Evolutionary conservation across 2,797 vertebrate genomes (phyloP).

Genomic region (Poeciliopsis paucimaculata): DNA sequence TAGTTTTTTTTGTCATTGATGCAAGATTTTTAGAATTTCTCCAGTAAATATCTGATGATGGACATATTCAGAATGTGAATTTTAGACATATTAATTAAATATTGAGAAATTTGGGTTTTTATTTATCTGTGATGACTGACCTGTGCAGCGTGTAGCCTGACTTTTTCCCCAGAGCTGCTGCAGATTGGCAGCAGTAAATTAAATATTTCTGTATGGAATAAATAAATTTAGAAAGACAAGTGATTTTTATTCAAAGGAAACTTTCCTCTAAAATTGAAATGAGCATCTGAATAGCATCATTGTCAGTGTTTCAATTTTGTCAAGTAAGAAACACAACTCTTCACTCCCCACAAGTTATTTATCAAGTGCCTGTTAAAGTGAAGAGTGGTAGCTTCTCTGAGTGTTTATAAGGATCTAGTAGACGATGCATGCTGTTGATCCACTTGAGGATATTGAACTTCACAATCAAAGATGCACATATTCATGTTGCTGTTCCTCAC

Average conservation of each 20-base stretch:
- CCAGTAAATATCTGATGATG: not conserved
- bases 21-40: not conserved
- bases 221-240: not conserved
- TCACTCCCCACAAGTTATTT: slow-evolving; percentile 45
- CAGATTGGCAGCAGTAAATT: not conserved
- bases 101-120: not conserved
- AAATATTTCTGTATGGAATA: not conserved
- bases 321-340: slow-evolving; percentile 9
- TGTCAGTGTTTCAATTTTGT: slow-evolving; percentile 12
- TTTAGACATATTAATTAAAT: not conserved
- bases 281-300: slow-evolving; percentile 24
- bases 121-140: not conserved
- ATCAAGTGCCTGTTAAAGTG: slow-evolving; percentile 46
- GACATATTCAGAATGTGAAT: not conserved
- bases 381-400: slow-evolving; percentile 34
- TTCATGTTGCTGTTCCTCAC: slow-evolving; percentile 31
- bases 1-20: not conserved
- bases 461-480: slow-evolving; percentile 22
- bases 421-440: slow-evolving; percentile 47
- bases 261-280: slow-evolving; percentile 12
- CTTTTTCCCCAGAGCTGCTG: not conserved
- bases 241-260: slow-evolving; percentile 1
- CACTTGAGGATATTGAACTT: slow-evolving; percentile 39
- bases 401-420: slow-evolving; percentile 34
- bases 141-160: not conserved